phyloP scores from a whole-genome alignment of 1,140 invertebrate genomes.

The Trichonephila clavata region DNA sequence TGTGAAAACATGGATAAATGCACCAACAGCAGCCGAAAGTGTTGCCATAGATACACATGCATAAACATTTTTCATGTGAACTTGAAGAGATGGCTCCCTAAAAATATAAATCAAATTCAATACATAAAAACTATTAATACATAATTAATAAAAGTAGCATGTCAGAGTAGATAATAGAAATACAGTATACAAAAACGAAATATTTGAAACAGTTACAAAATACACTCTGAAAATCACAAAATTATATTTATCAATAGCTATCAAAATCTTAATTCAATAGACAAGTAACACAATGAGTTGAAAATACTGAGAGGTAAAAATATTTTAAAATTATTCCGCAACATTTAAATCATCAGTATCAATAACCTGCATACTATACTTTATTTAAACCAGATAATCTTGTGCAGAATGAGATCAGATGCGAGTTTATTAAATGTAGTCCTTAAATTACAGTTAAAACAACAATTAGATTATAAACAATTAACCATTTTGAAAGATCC shows the following conservation, averaged over 20 bases:
- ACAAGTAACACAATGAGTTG: neutral
- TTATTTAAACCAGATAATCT: too few relatives aligned
- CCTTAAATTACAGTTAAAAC: too few relatives aligned
- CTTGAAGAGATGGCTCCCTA: slow-evolving; percentile 89
- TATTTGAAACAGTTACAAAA: neutral
- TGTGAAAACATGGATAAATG: slow-evolving; percentile 90
- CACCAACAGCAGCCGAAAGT: slow-evolving; percentile 89
- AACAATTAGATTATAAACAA: too few relatives aligned
- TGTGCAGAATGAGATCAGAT: too few relatives aligned
- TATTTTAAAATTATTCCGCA: too few relatives aligned
- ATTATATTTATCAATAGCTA: neutral
- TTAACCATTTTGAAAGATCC: too few relatives aligned
- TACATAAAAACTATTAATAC: neutral
- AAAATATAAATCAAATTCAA: neutral
- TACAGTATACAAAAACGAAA: neutral
- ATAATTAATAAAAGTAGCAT: neutral
- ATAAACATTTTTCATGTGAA: slow-evolving; percentile 97
- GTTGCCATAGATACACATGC: slow-evolving; percentile 92
- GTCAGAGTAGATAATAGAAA: neutral
- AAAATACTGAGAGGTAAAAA: neutral
- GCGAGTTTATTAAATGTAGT: too few relatives aligned
- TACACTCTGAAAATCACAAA: neutral
- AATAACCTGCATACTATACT: too few relatives aligned
- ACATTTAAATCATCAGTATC: too few relatives aligned
- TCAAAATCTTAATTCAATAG: neutral